Evolutionary conservation across 2,797 vertebrate genomes (phyloP), one percentile per base, ranked within the genome.

Genomic region (Choloepus didactylus): DNA sequence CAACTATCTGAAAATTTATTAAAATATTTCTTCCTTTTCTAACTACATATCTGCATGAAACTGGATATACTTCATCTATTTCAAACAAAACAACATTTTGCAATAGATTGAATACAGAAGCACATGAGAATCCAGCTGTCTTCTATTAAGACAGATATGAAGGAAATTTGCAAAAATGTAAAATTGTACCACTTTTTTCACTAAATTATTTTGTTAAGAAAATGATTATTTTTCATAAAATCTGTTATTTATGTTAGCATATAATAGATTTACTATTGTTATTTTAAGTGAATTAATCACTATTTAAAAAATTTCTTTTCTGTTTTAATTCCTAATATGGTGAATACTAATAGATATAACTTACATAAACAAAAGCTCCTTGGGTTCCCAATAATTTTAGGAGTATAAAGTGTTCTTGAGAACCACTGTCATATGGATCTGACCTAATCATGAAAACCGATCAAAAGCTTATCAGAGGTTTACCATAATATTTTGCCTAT

Each of bases 191-290:
- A 25, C 18, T 86, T 81, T 94, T 62, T 59, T 86, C 66, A 54
- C 14, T 54, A 25, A 75, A 62, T 67, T 89, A 35, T 73, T 89
- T 82, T 80, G 54, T 84, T 73, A 70, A 27, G 41, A 51, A 79
- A 91, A 86, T 62, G 79, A 0, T 41, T 56, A 31, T 91, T 81
- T 92, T 62, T 66, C 41, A 93, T 54, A 59, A 87, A 80, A 66
- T n/a, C 27, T 82, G 25, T 56, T 79, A 76, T 59, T 86, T 86
- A 56, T 27, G 11, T 81, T 86, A 83, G 44, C 25, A 38, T 66
- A 18, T 80, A 7, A 38, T 54, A 72, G 51, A 12, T 54, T 92
- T 56, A 38, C 27, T 38, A 23, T 10, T 31, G 12, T 51, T 64
- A 41, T 69, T 95, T 89, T 27, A 66, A 91, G 5, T 41, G 18